Percentiles rank a stretch among this genome's conserved stretches.
phyloP scores from a whole-genome alignment of 30 jellyfish, hydroid and myxozoan genomes.

The Sanderia malayensis region DNA sequence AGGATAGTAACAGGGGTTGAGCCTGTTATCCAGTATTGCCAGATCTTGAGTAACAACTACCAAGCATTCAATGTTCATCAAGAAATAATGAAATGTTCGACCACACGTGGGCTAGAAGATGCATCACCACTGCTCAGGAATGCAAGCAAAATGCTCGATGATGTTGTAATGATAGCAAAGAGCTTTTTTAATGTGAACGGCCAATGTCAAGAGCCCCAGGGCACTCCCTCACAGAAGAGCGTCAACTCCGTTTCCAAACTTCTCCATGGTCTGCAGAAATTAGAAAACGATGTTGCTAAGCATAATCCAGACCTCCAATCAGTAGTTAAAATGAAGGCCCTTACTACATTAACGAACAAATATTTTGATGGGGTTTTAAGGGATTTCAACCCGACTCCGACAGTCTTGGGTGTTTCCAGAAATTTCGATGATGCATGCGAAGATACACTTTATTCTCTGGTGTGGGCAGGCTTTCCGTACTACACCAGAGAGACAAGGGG shows the following conservation, averaged over 20 bases:
- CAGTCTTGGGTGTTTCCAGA: not conserved
- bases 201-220: slow-evolving; percentile 9
- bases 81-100: not conserved
- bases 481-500: slow-evolving; percentile 10
- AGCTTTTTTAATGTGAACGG: not conserved
- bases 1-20: slow-evolving; percentile 26
- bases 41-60: slow-evolving; percentile 17
- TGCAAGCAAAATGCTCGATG: slow-evolving; percentile 12
- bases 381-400: slow-evolving; percentile 14
- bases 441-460: slow-evolving; percentile 17
- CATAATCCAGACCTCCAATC: slow-evolving; percentile 2
- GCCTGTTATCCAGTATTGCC: slow-evolving; percentile 15
- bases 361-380: slow-evolving; percentile 3
- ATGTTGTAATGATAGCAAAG: slow-evolving; percentile 6
- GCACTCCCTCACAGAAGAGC: slow-evolving; percentile 13
- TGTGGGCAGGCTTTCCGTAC: slow-evolving; percentile 27
- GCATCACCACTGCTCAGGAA: slow-evolving; percentile 13
- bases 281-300: not conserved
- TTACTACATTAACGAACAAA: not conserved
- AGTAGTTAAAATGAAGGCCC: slow-evolving; percentile 5
- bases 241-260: slow-evolving; percentile 1
- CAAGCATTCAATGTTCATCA: too few relatives aligned
- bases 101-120: slow-evolving; percentile 16
- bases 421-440: slow-evolving; percentile 27
- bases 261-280: not conserved